Base-by-base conservation (phyloP, 1,140 invertebrate genomes). In the Idris sp. region DNA sequence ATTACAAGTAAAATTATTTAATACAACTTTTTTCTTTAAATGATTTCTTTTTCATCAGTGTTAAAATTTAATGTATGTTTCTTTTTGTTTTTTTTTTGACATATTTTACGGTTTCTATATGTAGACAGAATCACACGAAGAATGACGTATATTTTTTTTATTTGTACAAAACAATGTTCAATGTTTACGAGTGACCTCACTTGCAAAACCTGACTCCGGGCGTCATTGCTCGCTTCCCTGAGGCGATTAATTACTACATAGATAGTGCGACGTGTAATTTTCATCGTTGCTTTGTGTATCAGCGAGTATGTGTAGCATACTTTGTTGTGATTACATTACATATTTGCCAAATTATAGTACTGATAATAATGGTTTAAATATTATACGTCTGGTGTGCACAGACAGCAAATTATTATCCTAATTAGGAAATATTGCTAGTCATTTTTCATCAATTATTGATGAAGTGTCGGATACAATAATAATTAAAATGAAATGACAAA, bases 301-400 rank as follows among this genome's bases (percentile, higher is more conserved):
- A 16, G 26, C 8, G 30, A 19, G 14, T 19, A 19, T 25, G 25
- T 40, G 40, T 35, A 16, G 30, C 44, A 28, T 49, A 49, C 15
- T 49, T 49, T 38, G 43, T 41, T 56, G 35, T 43, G 58, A 68
- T 58, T 58, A 58, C 53, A 68, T 41, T 26, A 51, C 41, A 38
- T n/a, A n/a, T n/a, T n/a, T n/a, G n/a, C n/a, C n/a, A n/a, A n/a
- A n/a, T n/a, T n/a, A n/a, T n/a, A n/a, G n/a, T n/a, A n/a, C n/a
- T n/a, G n/a, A n/a, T n/a, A n/a, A n/a, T n/a, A n/a, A n/a, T n/a
- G n/a, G n/a, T n/a, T n/a, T n/a, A n/a, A n/a, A n/a, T n/a, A n/a
- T n/a, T n/a, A n/a, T n/a, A n/a, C n/a, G n/a, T n/a, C n/a, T n/a
- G n/a, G n/a, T n/a, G n/a, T n/a, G n/a, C n/a, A n/a, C n/a, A n/a